Base-by-base conservation (phyloP, 64 coral and sea anemone genomes). In the Stichodactyla helianthus region DNA sequence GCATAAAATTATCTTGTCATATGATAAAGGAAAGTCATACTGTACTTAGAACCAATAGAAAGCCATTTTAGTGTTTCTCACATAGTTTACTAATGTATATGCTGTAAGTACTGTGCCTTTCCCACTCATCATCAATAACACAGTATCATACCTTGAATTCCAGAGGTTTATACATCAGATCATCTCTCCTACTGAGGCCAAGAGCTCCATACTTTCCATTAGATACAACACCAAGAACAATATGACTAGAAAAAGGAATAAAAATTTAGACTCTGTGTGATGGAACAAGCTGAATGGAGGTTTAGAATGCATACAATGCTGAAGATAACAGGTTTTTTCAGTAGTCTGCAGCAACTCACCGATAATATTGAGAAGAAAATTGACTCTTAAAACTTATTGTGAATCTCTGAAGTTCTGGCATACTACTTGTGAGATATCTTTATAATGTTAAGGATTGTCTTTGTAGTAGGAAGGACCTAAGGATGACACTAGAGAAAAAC, bases 151-250 rank as follows among this genome's bases (percentile, higher is more conserved):
- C 95, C 89, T 97, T 97, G 27, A 89, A 97, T 71, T 86, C 93
- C 10, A 97, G 82, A 18, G 95, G 86, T 81, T 97, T 97, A 65
- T 93, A 97, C 95, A 97, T 97, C 4, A 97, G 92, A 51, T 97
- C 95, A 20, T 97, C 86, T 86, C 95, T 91, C 52, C 95, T 93
- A 82, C 95, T 97, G 8, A 97, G 89, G 10, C 95, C 95, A 31
- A 97, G 89, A 12, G 92, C 89, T 4, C 95, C 95, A 86, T 88
- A 97, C 7, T 86, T 93, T 22, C 95, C 92, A 59, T 88, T 82
- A 18, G 74, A 58, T 6, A 84, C 83, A 5, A 97, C 92, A 53
- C 95, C 95, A 22, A 97, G 86, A 86, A 97, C 95, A 87, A 97
- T 90, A 84, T 97, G 95, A 55, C 95, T 97, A 6, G 61, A 57